These are phyloP conservation scores for Nephrotoma flavescens DNA, from an alignment of 2,888 invertebrate species.

Conservation along the genomic window DNA sequence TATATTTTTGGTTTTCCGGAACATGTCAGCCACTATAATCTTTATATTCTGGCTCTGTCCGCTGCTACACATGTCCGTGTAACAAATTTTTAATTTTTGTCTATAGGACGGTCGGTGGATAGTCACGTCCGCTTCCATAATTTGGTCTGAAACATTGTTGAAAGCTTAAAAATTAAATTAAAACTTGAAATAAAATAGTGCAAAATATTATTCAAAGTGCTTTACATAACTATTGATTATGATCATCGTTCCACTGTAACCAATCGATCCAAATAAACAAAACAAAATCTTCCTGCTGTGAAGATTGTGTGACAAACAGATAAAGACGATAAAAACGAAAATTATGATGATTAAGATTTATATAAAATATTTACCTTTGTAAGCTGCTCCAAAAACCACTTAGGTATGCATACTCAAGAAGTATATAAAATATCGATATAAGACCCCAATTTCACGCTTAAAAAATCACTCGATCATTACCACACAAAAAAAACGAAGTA, in stretches of 20 bases:
- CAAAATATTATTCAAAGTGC: too few relatives aligned
- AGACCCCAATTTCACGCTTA: neutral
- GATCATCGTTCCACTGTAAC: neutral
- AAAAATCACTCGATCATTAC: neutral
- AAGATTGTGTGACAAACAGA: neutral
- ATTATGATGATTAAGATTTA: neutral
- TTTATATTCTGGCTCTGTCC: too few relatives aligned
- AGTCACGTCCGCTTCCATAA: too few relatives aligned
- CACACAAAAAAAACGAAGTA: neutral
- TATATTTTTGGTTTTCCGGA: too few relatives aligned
- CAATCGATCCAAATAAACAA: neutral
- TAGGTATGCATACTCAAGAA: neutral
- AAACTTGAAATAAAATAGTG: too few relatives aligned
- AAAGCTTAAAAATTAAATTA: too few relatives aligned
- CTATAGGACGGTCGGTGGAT: too few relatives aligned
- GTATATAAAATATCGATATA: neutral
- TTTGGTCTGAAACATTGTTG: too few relatives aligned
- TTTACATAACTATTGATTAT: too few relatives aligned
- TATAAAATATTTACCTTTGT: neutral
- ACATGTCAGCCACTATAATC: too few relatives aligned
- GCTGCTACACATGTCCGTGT: too few relatives aligned
- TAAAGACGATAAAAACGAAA: neutral
- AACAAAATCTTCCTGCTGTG: neutral
- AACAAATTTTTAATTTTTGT: too few relatives aligned
- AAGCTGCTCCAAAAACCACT: neutral